Evolutionary conservation across 2,113 vertebrate genomes (phyloP).

Genomic region (Pituophis catenifer): DNA sequence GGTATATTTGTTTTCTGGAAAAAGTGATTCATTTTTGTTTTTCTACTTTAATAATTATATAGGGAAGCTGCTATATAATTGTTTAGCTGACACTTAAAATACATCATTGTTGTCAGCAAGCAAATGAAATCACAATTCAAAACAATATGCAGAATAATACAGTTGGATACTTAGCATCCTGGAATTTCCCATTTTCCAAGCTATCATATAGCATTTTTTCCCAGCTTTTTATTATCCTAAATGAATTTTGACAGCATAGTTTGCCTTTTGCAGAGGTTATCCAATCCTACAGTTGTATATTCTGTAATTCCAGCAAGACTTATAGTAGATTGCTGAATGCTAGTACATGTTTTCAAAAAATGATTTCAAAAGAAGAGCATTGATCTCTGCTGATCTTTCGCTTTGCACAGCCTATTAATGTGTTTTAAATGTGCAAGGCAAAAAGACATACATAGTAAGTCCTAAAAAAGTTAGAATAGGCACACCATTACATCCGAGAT

Average conservation of each 20-base stretch:
- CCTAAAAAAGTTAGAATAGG: not conserved
- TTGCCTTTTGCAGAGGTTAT: not conserved
- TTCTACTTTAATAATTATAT: not conserved
- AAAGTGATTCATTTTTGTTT: not conserved
- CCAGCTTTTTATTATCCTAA: constrained; percentile 9
- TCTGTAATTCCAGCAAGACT: not conserved
- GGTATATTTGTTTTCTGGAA: not conserved
- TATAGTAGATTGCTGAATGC: not conserved
- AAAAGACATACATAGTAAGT: not conserved
- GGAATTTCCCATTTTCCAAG: not conserved
- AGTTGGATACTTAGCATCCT: not conserved
- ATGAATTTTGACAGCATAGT: constrained; percentile 10
- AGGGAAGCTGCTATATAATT: not conserved
- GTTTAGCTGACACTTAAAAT: not conserved
- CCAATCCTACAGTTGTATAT: not conserved
- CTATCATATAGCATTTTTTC: constrained; percentile 7
- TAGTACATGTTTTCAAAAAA: not conserved
- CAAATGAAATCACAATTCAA: constrained; percentile 3
- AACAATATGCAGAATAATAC: not conserved
- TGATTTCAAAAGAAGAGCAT: not conserved
- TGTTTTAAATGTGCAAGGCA: not conserved
- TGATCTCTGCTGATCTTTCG: not conserved
- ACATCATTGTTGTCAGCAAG: not conserved
- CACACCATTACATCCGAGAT: not conserved
- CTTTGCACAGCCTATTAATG: not conserved